These are phyloP conservation scores for Ormyrus rosae DNA, from an alignment of 2,888 invertebrate species.

Conservation along the genomic window DNA sequence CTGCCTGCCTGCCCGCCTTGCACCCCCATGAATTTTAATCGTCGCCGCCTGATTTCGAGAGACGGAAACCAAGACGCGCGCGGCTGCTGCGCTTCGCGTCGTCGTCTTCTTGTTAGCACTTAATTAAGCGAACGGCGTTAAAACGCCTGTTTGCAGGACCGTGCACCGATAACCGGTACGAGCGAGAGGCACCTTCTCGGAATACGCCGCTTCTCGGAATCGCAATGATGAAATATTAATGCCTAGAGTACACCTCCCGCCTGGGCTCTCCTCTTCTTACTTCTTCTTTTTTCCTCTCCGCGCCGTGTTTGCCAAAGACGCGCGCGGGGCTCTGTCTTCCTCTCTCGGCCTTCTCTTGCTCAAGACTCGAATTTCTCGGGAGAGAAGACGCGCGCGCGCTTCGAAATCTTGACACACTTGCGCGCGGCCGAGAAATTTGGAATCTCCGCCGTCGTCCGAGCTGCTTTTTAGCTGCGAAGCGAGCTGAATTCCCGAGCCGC, in stretches of 20 bases:
- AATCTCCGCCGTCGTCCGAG: neutral
- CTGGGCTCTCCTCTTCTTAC: neutral
- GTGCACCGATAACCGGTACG: slow-evolving; percentile 34
- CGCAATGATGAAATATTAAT: slow-evolving; percentile 49
- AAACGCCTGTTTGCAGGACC: slow-evolving; percentile 7
- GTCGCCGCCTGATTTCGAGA: neutral
- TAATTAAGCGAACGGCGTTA: slow-evolving; percentile 59
- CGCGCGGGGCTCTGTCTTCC: slow-evolving; percentile 26
- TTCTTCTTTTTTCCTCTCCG: neutral
- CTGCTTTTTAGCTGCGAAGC: too few relatives aligned
- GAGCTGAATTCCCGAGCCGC: neutral
- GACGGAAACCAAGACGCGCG: too few relatives aligned
- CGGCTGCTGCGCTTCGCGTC: neutral
- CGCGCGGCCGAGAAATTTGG: neutral
- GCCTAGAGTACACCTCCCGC: neutral
- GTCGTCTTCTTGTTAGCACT: slow-evolving; percentile 63
- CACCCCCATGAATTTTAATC: too few relatives aligned
- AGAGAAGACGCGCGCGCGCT: too few relatives aligned
- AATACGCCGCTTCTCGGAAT: slow-evolving; percentile 34
- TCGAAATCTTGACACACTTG: slow-evolving; percentile 11
- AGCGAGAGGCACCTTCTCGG: slow-evolving; percentile 24
- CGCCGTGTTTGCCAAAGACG: neutral
- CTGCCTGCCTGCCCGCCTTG: neutral
- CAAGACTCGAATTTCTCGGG: slow-evolving; percentile 45
- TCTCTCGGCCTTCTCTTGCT: slow-evolving; percentile 14